These are phyloP conservation scores for Epizoanthus illoricatus DNA, from an alignment of 92 coral and sea anemone genomes.

Conservation along the genomic window DNA sequence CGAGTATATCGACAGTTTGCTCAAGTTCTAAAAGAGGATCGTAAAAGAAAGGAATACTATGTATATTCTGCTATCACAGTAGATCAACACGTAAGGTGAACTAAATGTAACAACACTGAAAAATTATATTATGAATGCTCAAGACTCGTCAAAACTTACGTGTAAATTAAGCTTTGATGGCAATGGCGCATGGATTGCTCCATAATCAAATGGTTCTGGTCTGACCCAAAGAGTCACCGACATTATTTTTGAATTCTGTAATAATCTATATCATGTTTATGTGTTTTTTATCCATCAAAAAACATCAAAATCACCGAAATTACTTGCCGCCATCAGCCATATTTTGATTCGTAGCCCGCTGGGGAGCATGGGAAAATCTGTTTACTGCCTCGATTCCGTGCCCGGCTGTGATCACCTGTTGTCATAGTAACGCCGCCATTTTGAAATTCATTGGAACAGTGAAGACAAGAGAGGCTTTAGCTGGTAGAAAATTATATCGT, in stretches of 20 bases:
- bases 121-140: too few species aligned
- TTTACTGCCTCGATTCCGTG: conserved; percentile 24
- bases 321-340: conserved; percentile 41
- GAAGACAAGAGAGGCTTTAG: not conserved
- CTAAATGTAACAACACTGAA: too few species aligned
- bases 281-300: not conserved
- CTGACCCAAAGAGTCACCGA: conserved; percentile 89
- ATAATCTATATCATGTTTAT: conserved; percentile 2
- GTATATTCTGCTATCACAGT: not conserved
- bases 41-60: not conserved
- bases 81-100: not conserved
- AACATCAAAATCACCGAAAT: not conserved
- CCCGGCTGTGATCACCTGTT: not conserved
- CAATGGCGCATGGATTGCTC: conserved; percentile 92
- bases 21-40: conserved; percentile 68
- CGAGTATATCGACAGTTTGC: conserved; percentile 86
- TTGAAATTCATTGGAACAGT: conserved; percentile 25
- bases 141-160: conserved; percentile 51
- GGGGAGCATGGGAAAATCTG: conserved; percentile 25
- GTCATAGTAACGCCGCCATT: conserved; percentile 35
- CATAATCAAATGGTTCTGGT: conserved; percentile 93
- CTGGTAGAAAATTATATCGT: not conserved
- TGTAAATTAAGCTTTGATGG: conserved; percentile 92
- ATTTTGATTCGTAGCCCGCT: conserved; percentile 20
- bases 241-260: conserved; percentile 13